A percentile compares a stretch with the other conserved stretches of the same genome.
Conservation (phyloP, 1,140 invertebrate genomes). For the Pachyrhynchus sulphureomaculatus region DNA sequence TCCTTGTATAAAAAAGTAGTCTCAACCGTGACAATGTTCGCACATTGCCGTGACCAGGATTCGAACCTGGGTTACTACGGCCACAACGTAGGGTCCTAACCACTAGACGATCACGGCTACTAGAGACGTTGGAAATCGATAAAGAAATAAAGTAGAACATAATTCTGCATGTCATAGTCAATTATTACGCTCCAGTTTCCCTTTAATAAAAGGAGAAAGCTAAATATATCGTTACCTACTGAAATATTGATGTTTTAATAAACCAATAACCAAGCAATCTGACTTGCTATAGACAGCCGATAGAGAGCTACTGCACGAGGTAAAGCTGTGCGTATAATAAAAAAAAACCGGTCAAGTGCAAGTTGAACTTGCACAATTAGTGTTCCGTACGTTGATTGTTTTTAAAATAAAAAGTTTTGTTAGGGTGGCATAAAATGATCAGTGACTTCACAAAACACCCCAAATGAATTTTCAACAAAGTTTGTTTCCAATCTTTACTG, state of each 20-base stretch:
- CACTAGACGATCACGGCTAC: slow-evolving; percentile 49
- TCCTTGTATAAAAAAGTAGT: background rate
- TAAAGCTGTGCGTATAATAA: background rate
- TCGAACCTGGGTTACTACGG: slow-evolving; percentile 50
- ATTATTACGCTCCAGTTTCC: background rate
- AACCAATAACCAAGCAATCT: background rate
- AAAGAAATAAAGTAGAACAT: background rate
- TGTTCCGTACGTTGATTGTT: too few species aligned
- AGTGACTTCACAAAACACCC: too few species aligned
- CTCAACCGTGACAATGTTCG: slow-evolving; percentile 41
- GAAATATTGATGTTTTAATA: slow-evolving; percentile 5
- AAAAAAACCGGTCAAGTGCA: too few species aligned
- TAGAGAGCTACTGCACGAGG: background rate
- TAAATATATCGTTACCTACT: background rate
- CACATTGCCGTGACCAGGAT: slow-evolving; percentile 49
- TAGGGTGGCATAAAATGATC: too few species aligned
- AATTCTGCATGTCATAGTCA: background rate
- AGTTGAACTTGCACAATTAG: too few species aligned
- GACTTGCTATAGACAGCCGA: background rate
- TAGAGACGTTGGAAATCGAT: background rate
- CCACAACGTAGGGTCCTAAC: slow-evolving; percentile 50
- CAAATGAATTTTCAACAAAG: too few species aligned
- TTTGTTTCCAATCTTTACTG: too few species aligned
- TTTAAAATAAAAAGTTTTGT: too few species aligned
- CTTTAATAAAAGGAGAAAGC: background rate